A percentile compares a stretch with the other conserved stretches of the same genome.
Conservation (phyloP, 2,888 invertebrate species). For the Tenthredo scrophulariae region DNA sequence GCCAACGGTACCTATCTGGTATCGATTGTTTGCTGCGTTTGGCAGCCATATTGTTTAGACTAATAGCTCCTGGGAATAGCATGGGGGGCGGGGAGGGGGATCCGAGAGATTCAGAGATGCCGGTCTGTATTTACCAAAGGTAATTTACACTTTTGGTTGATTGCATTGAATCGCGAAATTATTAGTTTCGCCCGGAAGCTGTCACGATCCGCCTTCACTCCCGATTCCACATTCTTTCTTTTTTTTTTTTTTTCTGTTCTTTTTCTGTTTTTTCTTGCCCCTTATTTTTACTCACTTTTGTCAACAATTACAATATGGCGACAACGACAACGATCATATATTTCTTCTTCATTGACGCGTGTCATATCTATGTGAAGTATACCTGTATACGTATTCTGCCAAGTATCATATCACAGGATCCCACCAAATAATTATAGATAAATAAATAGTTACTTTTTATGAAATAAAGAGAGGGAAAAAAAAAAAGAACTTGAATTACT, state of each 20-base stretch:
- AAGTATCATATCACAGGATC: neutral
- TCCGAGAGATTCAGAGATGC: conserved; percentile 61
- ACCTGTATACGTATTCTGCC: neutral
- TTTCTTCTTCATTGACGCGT: neutral
- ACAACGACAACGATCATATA: neutral
- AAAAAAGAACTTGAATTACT: neutral
- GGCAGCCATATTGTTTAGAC: conserved; percentile 76
- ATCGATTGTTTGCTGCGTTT: conserved; percentile 76
- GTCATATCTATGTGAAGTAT: neutral
- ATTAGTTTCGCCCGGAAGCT: conserved; percentile 61
- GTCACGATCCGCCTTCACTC: conserved; percentile 57
- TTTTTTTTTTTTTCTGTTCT: neutral
- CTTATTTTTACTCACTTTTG: neutral
- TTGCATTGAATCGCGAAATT: conserved; percentile 61
- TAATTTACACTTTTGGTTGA: conserved; percentile 71
- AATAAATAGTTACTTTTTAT: neutral
- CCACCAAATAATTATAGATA: neutral
- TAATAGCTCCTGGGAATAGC: conserved; percentile 75
- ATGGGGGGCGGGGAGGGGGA: conserved; percentile 61
- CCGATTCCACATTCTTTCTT: conserved; percentile 33
- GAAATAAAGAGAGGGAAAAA: no score
- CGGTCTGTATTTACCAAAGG: conserved; percentile 63
- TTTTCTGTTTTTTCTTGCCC: neutral
- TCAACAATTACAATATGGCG: conserved; percentile 22
- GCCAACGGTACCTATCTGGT: conserved; percentile 66